A percentile compares a stretch with the other conserved stretches of the same genome.
Conservation (phyloP, 2,888 invertebrate genomes). For the Ochropacha duplaris region DNA sequence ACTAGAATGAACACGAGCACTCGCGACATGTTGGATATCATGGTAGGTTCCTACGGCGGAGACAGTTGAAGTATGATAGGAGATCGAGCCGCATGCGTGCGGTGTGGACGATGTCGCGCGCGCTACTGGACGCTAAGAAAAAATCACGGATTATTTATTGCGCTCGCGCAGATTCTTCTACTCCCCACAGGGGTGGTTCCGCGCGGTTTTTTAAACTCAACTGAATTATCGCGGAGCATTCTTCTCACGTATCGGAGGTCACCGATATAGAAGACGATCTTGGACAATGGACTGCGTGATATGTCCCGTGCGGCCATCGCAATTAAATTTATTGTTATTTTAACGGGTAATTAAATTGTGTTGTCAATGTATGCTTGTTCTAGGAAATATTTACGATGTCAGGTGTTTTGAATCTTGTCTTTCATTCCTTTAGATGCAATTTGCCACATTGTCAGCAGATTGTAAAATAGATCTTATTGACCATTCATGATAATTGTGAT, state of each 20-base stretch:
- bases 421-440: too few species aligned
- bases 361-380: neutral
- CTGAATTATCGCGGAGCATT: constrained; percentile 17
- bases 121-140: constrained; percentile 40
- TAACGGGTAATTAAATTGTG: constrained; percentile 8
- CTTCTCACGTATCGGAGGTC: constrained; percentile 5
- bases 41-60: constrained; percentile 58
- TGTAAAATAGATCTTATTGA: too few species aligned
- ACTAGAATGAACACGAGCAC: constrained; percentile 62
- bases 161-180: constrained; percentile 12
- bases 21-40: constrained; percentile 42
- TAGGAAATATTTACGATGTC: neutral
- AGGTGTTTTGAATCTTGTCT: too few species aligned
- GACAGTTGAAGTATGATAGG: constrained; percentile 62
- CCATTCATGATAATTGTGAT: too few species aligned
- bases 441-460: too few species aligned
- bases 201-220: constrained; percentile 14
- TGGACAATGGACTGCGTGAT: constrained; percentile 49
- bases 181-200: constrained; percentile 26
- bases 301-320: constrained; percentile 15
- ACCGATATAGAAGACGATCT: constrained; percentile 5
- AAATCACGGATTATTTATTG: constrained; percentile 21
- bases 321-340: constrained; percentile 17
- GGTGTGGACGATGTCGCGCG: constrained; percentile 32
- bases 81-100: constrained; percentile 70